These are phyloP conservation scores for Spatula clypeata DNA, from an alignment of 2,797 vertebrate genomes.

Conservation along the genomic window DNA sequence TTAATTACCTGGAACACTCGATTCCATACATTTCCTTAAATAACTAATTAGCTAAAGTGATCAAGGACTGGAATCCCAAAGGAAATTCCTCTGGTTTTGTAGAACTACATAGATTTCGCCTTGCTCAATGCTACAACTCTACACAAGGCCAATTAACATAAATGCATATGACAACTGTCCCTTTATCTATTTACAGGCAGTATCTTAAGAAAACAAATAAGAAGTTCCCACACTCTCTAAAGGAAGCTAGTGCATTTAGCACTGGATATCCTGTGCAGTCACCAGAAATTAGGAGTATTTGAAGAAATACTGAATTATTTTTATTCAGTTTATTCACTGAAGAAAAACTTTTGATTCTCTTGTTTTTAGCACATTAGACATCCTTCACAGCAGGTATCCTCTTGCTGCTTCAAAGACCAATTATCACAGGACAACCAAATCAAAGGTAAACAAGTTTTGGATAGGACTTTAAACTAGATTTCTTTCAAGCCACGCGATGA, in stretches of 20 bases:
- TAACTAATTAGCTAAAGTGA: constrained; percentile 68
- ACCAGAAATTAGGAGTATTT: background rate
- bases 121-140: background rate
- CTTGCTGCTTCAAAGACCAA: background rate
- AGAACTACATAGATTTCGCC: constrained; percentile 12
- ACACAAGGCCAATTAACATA: background rate
- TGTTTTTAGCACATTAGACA: background rate
- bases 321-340: background rate
- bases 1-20: constrained; percentile 64
- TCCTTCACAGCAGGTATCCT: background rate
- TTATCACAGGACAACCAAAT: background rate
- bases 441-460: background rate
- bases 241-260: background rate
- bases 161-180: background rate
- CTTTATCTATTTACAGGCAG: background rate
- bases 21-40: constrained; percentile 49
- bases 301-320: too few relatives aligned
- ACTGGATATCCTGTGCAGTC: background rate
- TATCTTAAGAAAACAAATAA: background rate
- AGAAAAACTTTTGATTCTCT: background rate
- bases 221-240: background rate
- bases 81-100: constrained; percentile 15
- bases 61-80: constrained; percentile 39
- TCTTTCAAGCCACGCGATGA: background rate
- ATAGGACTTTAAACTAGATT: background rate